Conservation (phyloP, 2,888 invertebrate genomes). For the Opisthograptis luteolata region DNA sequence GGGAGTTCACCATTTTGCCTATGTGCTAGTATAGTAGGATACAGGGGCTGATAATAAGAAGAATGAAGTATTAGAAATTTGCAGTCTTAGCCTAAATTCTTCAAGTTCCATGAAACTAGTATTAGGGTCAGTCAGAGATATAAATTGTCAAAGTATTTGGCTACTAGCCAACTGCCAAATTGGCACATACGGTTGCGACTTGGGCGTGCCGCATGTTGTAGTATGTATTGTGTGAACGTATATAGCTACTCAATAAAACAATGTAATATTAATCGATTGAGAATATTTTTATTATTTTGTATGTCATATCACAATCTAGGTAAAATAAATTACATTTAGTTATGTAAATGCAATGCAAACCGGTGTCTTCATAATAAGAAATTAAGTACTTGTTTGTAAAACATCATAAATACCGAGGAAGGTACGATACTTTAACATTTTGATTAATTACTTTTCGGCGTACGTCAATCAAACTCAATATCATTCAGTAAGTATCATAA, state of each 20-base stretch:
- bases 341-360: constrained; percentile 66
- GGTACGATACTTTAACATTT: constrained; percentile 18
- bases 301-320: constrained; percentile 65
- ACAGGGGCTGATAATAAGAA: no score
- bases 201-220: neutral
- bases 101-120: constrained; percentile 3
- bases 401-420: constrained; percentile 21
- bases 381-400: constrained; percentile 48
- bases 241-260: neutral
- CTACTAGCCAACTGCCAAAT: constrained; percentile 13
- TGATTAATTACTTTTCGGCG: neutral
- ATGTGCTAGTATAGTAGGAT: no score
- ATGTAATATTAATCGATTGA: constrained; percentile 16
- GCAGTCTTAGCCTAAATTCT: neutral
- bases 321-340: constrained; percentile 55
- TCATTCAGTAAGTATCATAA: no score
- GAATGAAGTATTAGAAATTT: no score
- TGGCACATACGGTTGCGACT: neutral
- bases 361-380: constrained; percentile 43
- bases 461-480: neutral
- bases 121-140: neutral
- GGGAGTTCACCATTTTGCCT: no score
- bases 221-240: neutral
- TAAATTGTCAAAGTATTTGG: constrained; percentile 2
- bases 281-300: constrained; percentile 53